These are phyloP conservation scores for Menura novaehollandiae DNA, from an alignment of 2,113 vertebrate genomes.

Conservation along the genomic window DNA sequence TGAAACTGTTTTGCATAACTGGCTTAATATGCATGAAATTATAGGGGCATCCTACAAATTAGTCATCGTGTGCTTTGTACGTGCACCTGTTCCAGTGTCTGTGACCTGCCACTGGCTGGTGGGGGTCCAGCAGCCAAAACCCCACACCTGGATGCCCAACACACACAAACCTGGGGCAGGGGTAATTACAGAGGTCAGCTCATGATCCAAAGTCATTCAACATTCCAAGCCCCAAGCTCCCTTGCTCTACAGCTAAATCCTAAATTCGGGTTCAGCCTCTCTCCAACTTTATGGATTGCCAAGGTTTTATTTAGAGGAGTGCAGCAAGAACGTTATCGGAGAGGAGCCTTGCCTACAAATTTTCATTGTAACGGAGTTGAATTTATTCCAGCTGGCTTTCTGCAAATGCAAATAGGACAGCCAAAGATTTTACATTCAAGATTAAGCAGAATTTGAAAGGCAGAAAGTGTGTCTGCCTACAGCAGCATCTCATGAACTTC, in stretches of 20 bases:
- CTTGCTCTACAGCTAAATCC: not conserved
- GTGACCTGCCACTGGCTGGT: not conserved
- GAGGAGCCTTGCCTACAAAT: not conserved
- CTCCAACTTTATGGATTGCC: not conserved
- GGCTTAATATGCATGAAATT: conserved; percentile 46
- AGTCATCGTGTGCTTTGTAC: not conserved
- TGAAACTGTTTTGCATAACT: conserved; percentile 35
- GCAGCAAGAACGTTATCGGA: not conserved
- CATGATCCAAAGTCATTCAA: fast-evolving
- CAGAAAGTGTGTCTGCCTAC: not conserved
- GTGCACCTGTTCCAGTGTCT: not conserved
- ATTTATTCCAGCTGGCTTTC: conserved; percentile 31
- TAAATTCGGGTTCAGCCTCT: not conserved
- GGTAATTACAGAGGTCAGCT: not conserved
- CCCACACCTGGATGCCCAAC: not conserved
- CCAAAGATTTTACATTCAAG: conserved; percentile 2
- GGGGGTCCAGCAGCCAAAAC: not conserved
- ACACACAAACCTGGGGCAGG: not conserved
- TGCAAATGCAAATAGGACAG: not conserved
- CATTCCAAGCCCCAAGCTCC: not conserved
- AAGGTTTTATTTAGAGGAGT: not conserved
- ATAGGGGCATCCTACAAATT: conserved; percentile 38
- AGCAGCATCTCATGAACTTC: not conserved
- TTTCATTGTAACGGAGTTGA: not conserved
- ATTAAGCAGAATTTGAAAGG: conserved; percentile 7